A percentile compares a stretch with the other conserved stretches of the same genome.
Conservation (phyloP, 2,888 invertebrate species). For the Timema podura region DNA sequence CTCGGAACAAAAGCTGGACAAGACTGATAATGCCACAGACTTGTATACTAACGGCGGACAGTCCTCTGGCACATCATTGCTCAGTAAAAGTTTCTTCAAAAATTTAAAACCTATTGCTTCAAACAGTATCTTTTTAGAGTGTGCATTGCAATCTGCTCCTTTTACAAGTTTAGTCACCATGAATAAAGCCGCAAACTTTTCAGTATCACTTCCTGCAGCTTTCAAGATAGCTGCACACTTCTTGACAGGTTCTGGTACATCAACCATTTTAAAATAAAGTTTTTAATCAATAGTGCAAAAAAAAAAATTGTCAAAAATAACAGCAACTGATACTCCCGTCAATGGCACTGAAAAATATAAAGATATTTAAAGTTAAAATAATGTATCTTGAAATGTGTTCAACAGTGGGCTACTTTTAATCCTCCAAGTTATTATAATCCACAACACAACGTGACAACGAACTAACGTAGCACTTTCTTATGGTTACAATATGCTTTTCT, state of each 20-base stretch:
- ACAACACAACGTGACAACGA: too few species aligned
- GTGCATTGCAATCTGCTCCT: conserved; percentile 71
- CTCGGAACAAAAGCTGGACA: conserved; percentile 82
- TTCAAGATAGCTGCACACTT: conserved; percentile 79
- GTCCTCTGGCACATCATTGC: conserved; percentile 74
- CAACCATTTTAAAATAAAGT: conserved; percentile 34
- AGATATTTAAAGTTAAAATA: too few species aligned
- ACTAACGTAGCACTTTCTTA: background rate
- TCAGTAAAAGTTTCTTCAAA: conserved; percentile 71
- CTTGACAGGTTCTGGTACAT: conserved; percentile 69
- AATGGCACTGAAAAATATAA: too few species aligned
- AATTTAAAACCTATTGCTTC: conserved; percentile 88
- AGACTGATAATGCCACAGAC: conserved; percentile 81
- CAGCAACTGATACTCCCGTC: too few species aligned
- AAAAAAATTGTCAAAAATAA: too few species aligned
- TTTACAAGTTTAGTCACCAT: conserved; percentile 88
- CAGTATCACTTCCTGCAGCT: conserved; percentile 77
- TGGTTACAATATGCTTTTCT: background rate
- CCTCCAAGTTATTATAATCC: too few species aligned
- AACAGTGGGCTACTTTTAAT: too few species aligned
- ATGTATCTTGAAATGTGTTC: too few species aligned
- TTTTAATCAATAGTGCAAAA: too few species aligned
- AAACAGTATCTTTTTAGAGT: conserved; percentile 71
- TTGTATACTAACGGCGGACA: conserved; percentile 88
- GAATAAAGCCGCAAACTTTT: conserved; percentile 86